Conservation (phyloP, 2,888 invertebrate genomes). For the Sycophila texana region DNA sequence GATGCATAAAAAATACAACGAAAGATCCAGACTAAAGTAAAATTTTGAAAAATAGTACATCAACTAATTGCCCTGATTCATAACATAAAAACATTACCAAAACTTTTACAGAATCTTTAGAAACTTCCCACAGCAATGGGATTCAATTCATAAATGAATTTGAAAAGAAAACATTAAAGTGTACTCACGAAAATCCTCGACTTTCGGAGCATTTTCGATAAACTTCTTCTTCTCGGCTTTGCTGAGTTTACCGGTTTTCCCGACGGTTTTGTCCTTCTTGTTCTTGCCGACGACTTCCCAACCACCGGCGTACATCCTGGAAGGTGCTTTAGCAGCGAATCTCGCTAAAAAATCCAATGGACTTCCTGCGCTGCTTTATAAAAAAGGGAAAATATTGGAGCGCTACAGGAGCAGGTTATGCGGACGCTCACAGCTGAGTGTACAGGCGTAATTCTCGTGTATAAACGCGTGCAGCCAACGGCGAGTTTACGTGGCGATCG, state of each 20-base stretch:
- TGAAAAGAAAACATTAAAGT: neutral
- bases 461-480: neutral
- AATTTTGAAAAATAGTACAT: neutral
- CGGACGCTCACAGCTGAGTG: conserved; percentile 37
- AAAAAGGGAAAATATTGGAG: conserved; percentile 30
- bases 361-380: neutral
- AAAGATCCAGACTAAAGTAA: neutral
- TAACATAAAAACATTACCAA: conserved; percentile 38
- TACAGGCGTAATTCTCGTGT: neutral
- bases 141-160: neutral
- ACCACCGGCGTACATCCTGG: conserved; percentile 70
- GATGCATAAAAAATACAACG: neutral
- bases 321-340: neutral
- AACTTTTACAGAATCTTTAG: neutral
- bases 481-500: conserved; percentile 1
- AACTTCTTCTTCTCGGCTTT: conserved; percentile 80
- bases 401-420: conserved; percentile 20
- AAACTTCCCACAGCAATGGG: neutral
- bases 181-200: conserved; percentile 86
- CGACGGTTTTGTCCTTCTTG: conserved; percentile 78
- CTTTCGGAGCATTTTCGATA: conserved; percentile 81
- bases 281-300: conserved; percentile 78
- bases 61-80: conserved; percentile 3
- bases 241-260: conserved; percentile 76
- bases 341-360: neutral